Evolutionary conservation across 2,113 vertebrate species (phyloP), one percentile per base, ranked within the genome.

Genomic region (Columba janthina): DNA sequence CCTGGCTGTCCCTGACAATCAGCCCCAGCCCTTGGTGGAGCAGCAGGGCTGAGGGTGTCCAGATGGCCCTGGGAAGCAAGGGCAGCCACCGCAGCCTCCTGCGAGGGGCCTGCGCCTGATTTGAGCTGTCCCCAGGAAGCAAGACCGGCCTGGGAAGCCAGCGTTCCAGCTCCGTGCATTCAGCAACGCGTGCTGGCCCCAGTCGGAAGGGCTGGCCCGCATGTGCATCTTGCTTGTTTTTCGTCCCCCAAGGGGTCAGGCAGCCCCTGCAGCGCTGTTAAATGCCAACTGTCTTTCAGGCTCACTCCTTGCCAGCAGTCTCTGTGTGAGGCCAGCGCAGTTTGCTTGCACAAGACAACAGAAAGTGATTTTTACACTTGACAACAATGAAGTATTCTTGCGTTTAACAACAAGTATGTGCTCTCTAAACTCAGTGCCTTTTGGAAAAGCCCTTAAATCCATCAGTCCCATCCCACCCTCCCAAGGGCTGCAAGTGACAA

Each of bases 341-440:
- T 5, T 28, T 3, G 79, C 89, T 87, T 31, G 61, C 88, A 75
- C 83, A 85, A 19, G 90, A 28, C 92, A 48, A 42, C 90, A 75
- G 88, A 94, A 95, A 97, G 96, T 79, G 92, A 94, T 94, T 89
- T 40, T 65, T 76, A 9, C 90, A 76, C 88, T 91, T 69, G 84
- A 91, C 92, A 93, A 76, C 90, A 96, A 85, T 79, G 66, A 78
- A 76, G 66, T 10, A 13, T 85, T 91, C 88, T 94, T 31, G 88
- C 21, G 16, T 89, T 64, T 44, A 57, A 75, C 73, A 48, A 25
- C 66, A 44, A 83, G 11, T 21, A 31, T 36, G 92, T 13, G 65
- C 58, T 90, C 46, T 53, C 50, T 1, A 40, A 92, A 15, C 64
- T 50, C 1, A 2, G 7, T 34, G 80, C 64, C 61, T 89, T 77